Conservation (phyloP, 2,888 invertebrate genomes). For the Luperina nickerlii region DNA sequence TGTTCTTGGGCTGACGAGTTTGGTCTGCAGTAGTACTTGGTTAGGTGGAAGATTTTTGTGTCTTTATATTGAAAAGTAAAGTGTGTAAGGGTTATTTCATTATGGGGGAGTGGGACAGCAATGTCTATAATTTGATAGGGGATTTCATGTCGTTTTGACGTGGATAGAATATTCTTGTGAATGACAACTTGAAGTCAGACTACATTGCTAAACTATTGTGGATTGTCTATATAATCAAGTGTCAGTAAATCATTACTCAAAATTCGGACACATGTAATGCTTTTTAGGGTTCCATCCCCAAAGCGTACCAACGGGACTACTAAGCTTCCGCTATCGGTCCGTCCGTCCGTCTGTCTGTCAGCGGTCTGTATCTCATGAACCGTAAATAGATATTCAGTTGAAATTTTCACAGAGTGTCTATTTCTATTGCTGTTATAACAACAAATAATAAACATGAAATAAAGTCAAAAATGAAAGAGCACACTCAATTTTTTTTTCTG, state of each 20-base stretch:
- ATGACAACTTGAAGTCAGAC: background rate
- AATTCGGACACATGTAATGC: background rate
- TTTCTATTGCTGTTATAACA: too few relatives aligned
- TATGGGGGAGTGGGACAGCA: background rate
- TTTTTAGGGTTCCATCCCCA: too few relatives aligned
- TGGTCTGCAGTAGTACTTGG: constrained; percentile 10
- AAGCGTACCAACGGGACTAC: too few relatives aligned
- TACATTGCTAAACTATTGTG: background rate
- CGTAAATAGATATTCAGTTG: too few relatives aligned
- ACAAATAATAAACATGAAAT: too few relatives aligned
- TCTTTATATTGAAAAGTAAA: background rate
- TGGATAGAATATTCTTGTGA: background rate
- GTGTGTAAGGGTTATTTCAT: too few relatives aligned
- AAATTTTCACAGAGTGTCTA: too few relatives aligned
- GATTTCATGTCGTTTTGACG: background rate
- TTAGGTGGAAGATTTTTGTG: background rate
- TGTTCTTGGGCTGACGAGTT: constrained; percentile 7
- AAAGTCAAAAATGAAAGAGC: too few relatives aligned
- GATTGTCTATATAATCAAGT: background rate
- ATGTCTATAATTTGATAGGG: background rate
- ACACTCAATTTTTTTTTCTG: too few relatives aligned
- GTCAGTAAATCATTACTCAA: background rate
- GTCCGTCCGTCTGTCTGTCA: too few relatives aligned
- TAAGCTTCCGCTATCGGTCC: too few relatives aligned
- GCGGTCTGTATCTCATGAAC: too few relatives aligned